Percentiles rank a stretch among this genome's conserved stretches.
Evolutionary conservation across 2,888 invertebrate genomes (phyloP).

Genomic region (Ectobius pallidus): DNA sequence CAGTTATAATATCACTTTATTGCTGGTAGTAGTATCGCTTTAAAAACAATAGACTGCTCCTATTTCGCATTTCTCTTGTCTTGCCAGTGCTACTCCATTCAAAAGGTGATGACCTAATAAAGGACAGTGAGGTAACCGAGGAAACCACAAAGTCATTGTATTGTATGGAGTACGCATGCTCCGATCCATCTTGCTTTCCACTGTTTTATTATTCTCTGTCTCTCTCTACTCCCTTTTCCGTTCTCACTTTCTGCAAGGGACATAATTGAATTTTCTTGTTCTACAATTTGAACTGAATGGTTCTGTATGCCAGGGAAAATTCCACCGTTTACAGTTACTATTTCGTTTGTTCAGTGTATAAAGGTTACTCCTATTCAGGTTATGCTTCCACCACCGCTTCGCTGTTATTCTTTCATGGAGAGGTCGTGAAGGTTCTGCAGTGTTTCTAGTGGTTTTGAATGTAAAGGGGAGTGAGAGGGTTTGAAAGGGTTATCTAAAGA

Average conservation of each 20-base stretch:
- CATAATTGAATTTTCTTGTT: constrained; percentile 17
- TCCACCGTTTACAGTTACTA: constrained; percentile 6
- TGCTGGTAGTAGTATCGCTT: too few species aligned
- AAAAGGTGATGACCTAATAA: too few species aligned
- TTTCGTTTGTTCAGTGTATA: constrained; percentile 6
- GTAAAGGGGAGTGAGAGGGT: background rate
- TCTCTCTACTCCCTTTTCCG: background rate
- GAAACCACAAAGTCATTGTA: too few species aligned
- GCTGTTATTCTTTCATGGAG: constrained; percentile 10
- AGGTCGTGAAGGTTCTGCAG: background rate
- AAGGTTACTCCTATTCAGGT: background rate
- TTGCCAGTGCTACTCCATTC: too few species aligned
- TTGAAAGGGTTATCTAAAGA: constrained; percentile 10
- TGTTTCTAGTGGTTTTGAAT: constrained; percentile 14
- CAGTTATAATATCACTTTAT: too few species aligned
- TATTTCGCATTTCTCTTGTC: too few species aligned
- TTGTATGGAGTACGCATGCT: too few species aligned
- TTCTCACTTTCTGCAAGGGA: background rate
- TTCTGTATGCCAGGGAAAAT: background rate
- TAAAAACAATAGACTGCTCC: too few species aligned
- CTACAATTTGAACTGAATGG: background rate
- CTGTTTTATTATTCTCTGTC: background rate
- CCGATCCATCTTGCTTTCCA: background rate
- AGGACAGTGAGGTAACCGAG: too few species aligned
- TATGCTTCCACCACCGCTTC: too few species aligned